Conservation (phyloP, 2,797 vertebrate genomes). For the Chelon labrosus region DNA sequence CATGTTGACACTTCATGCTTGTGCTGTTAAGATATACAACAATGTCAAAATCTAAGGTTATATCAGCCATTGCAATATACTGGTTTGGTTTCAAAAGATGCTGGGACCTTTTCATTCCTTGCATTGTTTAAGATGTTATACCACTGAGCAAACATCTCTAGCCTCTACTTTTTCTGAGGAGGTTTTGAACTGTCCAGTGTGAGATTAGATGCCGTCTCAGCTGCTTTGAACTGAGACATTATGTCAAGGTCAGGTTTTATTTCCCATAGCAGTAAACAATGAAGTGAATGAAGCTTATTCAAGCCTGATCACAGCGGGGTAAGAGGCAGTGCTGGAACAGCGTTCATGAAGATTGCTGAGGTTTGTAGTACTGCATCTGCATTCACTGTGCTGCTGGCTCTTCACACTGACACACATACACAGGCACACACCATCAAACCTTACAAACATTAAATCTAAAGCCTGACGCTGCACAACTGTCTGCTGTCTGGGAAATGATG, state of each 20-base stretch:
- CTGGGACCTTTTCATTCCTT: no score
- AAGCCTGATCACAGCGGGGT: neutral
- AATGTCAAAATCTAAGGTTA: no score
- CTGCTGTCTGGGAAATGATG: conserved; percentile 44
- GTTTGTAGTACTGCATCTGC: conserved; percentile 28
- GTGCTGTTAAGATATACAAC: no score
- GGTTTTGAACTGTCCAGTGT: neutral
- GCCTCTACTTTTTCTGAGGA: neutral
- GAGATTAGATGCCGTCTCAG: neutral
- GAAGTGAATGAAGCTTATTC: conserved; percentile 23
- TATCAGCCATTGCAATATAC: neutral
- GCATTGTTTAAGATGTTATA: neutral
- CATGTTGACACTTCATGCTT: no score
- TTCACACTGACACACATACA: conserved; percentile 11
- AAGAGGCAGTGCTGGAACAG: conserved; percentile 20
- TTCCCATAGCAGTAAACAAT: conserved; percentile 1
- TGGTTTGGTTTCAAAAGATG: neutral
- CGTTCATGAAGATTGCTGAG: conserved; percentile 46
- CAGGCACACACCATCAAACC: conserved; percentile 27
- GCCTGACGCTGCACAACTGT: conserved; percentile 70
- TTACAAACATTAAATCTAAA: conserved; percentile 32
- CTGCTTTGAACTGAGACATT: conserved; percentile 1
- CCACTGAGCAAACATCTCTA: neutral
- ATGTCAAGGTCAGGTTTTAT: conserved; percentile 32
- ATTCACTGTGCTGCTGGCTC: conserved; percentile 14